These are phyloP conservation scores for Caenorhabditis zanzibari DNA, from an alignment of 2,888 invertebrate species.

Conservation along the genomic window DNA sequence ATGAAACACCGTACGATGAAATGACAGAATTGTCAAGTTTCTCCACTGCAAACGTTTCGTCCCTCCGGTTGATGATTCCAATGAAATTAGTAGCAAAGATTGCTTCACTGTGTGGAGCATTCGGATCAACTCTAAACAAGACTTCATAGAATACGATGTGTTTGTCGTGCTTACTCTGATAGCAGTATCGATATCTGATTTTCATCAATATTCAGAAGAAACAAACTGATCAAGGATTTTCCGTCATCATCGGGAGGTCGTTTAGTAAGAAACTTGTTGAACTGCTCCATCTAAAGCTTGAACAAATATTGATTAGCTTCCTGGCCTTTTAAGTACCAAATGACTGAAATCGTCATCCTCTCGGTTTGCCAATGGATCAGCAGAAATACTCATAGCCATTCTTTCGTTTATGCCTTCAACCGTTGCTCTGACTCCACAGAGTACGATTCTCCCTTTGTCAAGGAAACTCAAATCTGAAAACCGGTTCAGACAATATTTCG, in stretches of 20 bases:
- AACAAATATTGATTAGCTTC: too few species aligned
- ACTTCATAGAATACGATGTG: not conserved
- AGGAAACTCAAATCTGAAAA: constrained; percentile 40
- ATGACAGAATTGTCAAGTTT: constrained; percentile 32
- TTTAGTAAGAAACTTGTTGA: constrained; percentile 43
- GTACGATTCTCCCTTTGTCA: constrained; percentile 39
- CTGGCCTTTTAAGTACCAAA: too few species aligned
- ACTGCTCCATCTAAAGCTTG: constrained; percentile 40
- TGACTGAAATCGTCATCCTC: constrained; percentile 39
- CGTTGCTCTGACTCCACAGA: constrained; percentile 39
- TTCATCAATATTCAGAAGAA: constrained; percentile 38
- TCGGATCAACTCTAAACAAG: constrained; percentile 8
- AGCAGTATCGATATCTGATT: constrained; percentile 43
- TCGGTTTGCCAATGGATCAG: constrained; percentile 36
- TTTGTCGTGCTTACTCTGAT: constrained; percentile 31
- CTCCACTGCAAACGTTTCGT: constrained; percentile 25
- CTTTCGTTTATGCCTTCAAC: constrained; percentile 26
- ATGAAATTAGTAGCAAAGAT: constrained; percentile 34
- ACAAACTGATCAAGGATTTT: constrained; percentile 31
- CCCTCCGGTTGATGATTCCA: constrained; percentile 46
- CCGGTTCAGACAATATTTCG: too few species aligned
- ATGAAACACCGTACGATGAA: not conserved
- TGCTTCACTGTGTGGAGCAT: constrained; percentile 22
- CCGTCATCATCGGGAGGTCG: not conserved
- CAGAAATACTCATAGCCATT: constrained; percentile 45